Percentiles rank a stretch among this genome's conserved stretches.
Evolutionary conservation across 1,140 invertebrate species (phyloP).

Genomic region (Cheumatopsyche charites): DNA sequence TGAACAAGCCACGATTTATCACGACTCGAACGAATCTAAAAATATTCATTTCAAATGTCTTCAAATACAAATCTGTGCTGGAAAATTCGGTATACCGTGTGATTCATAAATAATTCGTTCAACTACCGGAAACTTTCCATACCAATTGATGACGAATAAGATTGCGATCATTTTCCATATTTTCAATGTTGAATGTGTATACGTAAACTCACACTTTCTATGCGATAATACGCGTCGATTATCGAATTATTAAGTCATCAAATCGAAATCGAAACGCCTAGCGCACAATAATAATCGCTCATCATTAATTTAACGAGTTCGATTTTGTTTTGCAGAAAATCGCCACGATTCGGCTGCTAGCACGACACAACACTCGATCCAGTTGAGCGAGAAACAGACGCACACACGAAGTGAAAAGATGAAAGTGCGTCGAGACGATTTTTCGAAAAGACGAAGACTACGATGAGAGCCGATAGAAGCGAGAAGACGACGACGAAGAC

Average conservation of each 20-base stretch:
- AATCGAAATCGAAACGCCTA: too few relatives aligned
- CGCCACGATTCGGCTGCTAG: conserved; percentile 3
- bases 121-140: background rate
- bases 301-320: background rate
- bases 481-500: background rate
- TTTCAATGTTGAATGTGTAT: too few relatives aligned
- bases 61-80: too few relatives aligned
- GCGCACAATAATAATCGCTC: background rate
- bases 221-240: too few relatives aligned
- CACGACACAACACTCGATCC: background rate
- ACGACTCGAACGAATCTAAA: too few relatives aligned
- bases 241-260: too few relatives aligned
- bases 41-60: too few relatives aligned
- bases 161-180: background rate
- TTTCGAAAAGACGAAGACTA: conserved; percentile 6
- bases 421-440: conserved; percentile 17
- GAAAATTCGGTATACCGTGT: too few relatives aligned
- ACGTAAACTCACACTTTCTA: too few relatives aligned
- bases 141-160: background rate
- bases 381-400: background rate
- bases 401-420: conserved; percentile 15
- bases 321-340: conserved; percentile 3
- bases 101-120: too few relatives aligned
- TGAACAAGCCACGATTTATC: too few relatives aligned
- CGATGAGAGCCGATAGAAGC: background rate